phyloP scores from a whole-genome alignment of 2,113 vertebrate genomes.

The Dinomys branickii region DNA sequence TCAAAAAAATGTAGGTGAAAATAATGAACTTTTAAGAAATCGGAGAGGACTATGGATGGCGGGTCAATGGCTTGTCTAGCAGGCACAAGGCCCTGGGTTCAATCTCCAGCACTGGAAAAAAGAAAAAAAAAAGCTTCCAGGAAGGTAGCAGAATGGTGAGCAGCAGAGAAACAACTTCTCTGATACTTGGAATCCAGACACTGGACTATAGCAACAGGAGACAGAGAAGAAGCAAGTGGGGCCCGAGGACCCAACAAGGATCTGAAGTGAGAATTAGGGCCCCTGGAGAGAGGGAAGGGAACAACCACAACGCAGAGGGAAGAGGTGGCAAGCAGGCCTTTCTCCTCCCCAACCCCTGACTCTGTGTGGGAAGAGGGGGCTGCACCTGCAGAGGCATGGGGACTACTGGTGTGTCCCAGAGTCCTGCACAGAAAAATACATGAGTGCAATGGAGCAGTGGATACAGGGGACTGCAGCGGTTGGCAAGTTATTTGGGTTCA shows the following conservation, averaged over 20 bases:
- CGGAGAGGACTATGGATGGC: background rate
- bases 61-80: too few species aligned
- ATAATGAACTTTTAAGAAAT: background rate
- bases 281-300: background rate
- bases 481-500: too few species aligned
- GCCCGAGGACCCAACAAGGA: too few species aligned
- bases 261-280: too few species aligned
- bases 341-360: background rate
- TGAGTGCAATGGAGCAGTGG: background rate
- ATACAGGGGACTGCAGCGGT: too few species aligned
- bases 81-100: background rate
- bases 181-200: background rate
- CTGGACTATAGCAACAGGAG: background rate
- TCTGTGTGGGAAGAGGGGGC: background rate
- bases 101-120: background rate
- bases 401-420: background rate
- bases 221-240: background rate
- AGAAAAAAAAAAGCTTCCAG: too few species aligned
- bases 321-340: background rate
- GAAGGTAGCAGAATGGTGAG: too few species aligned
- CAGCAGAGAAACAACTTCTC: background rate
- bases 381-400: background rate
- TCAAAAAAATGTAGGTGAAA: background rate
- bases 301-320: background rate
- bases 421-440: background rate